These are phyloP conservation scores for Eonycteris spelaea DNA, from an alignment of 2,113 vertebrate species.

Conservation along the genomic window DNA sequence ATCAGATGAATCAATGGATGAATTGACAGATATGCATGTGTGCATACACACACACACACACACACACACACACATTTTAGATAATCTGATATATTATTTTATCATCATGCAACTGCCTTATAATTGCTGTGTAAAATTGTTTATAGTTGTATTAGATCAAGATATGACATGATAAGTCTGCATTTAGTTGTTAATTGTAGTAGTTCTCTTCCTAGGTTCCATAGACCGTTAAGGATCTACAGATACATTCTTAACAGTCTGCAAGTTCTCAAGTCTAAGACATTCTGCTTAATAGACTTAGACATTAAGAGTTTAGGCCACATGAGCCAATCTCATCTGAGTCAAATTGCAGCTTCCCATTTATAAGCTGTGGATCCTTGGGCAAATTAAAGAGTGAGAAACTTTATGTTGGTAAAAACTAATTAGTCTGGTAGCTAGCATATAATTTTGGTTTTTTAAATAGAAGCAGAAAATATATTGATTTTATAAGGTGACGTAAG, in stretches of 20 bases:
- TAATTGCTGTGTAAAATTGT: neutral
- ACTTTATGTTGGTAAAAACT: neutral
- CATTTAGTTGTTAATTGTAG: neutral
- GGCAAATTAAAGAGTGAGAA: conserved; percentile 30
- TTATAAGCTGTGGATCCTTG: neutral
- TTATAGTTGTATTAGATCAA: conserved; percentile 4
- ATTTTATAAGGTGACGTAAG: conserved; percentile 24
- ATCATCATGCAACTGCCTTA: neutral
- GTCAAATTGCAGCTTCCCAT: neutral
- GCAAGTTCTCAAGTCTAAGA: neutral
- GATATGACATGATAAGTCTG: neutral
- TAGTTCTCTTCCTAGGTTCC: neutral
- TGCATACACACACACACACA: neutral
- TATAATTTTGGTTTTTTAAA: conserved; percentile 24
- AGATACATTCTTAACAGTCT: neutral
- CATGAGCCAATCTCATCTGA: neutral
- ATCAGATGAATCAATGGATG: neutral
- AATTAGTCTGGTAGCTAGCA: neutral
- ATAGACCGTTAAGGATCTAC: neutral
- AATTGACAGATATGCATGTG: neutral
- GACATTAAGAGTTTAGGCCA: neutral
- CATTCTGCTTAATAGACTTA: neutral
- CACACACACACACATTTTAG: neutral
- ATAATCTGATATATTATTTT: neutral
- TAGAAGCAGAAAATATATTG: neutral